Conservation (phyloP, 2,113 vertebrate genomes). For the Notarius quadriscutis region DNA sequence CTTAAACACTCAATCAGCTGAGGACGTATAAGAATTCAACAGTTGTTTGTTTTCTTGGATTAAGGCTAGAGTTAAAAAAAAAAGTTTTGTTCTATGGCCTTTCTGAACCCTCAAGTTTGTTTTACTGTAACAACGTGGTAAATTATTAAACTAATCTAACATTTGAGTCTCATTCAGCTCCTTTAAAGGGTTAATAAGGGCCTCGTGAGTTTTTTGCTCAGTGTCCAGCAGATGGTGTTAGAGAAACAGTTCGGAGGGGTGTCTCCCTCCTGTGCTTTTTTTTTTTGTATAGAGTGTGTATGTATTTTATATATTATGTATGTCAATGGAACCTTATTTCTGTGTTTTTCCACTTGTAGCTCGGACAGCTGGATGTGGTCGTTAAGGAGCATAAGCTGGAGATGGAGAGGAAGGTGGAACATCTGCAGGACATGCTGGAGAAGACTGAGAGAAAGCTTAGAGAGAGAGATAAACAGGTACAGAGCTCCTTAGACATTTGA, state of each 20-base stretch:
- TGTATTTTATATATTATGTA: too few relatives aligned
- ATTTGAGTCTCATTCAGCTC: not conserved
- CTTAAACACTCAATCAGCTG: not conserved
- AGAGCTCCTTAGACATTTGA: not conserved
- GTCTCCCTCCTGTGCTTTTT: too few relatives aligned
- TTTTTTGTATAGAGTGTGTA: too few relatives aligned
- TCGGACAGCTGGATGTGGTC: constrained; percentile 85
- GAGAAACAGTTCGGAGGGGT: not conserved
- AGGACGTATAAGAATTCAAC: not conserved
- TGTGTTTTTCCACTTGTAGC: constrained; percentile 67
- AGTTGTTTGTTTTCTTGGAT: not conserved
- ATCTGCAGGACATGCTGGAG: constrained; percentile 79
- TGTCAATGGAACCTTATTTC: not conserved
- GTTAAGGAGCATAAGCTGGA: constrained; percentile 86
- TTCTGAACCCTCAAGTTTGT: not conserved
- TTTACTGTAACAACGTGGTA: not conserved
- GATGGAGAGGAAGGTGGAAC: constrained; percentile 86
- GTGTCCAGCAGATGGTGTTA: not conserved
- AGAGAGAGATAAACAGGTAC: constrained; percentile 80
- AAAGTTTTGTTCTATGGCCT: too few relatives aligned
- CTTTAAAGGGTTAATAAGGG: not conserved
- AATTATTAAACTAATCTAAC: not conserved
- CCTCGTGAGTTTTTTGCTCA: not conserved
- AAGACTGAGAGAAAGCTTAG: constrained; percentile 78
- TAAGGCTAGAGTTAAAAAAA: not conserved